These are phyloP conservation scores for Maccullochella peelii DNA, from an alignment of 2,113 vertebrate species.

Conservation along the genomic window DNA sequence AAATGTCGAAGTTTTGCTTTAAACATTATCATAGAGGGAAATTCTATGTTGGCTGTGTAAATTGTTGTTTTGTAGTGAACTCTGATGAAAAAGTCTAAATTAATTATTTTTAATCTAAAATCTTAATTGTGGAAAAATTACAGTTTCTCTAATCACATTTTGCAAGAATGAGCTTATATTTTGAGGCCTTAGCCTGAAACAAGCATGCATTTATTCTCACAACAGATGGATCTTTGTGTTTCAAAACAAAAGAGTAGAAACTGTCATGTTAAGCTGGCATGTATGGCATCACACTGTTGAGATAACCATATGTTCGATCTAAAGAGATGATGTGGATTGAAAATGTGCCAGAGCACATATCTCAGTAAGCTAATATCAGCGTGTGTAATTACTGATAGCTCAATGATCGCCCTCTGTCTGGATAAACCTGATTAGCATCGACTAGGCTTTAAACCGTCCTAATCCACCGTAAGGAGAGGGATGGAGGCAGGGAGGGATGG, in stretches of 20 bases:
- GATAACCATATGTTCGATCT: constrained; percentile 67
- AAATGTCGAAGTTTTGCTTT: neutral
- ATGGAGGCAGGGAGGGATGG: constrained; percentile 24
- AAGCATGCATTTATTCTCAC: constrained; percentile 9
- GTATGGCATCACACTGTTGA: constrained; percentile 31
- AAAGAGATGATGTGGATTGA: constrained; percentile 72
- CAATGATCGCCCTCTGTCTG: constrained; percentile 75
- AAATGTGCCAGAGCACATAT: constrained; percentile 66
- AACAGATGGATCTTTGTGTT: constrained; percentile 73
- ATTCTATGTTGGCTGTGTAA: neutral
- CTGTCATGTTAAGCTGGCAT: constrained; percentile 40
- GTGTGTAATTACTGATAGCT: constrained; percentile 76
- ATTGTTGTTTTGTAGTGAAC: neutral
- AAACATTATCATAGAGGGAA: neutral
- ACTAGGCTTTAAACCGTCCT: constrained; percentile 66
- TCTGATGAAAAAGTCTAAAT: neutral
- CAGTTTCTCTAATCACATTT: constrained; percentile 25
- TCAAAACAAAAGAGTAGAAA: constrained; percentile 64
- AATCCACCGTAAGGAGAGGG: constrained; percentile 71
- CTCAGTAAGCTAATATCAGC: constrained; percentile 73
- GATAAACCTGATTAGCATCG: constrained; percentile 82
- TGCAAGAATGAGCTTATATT: constrained; percentile 5
- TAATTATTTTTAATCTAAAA: constrained; percentile 9
- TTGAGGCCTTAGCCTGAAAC: neutral
- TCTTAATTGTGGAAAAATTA: constrained; percentile 2